Evolutionary conservation across 1,140 invertebrate species (phyloP).

Genomic region (Sesamia nonagrioides): DNA sequence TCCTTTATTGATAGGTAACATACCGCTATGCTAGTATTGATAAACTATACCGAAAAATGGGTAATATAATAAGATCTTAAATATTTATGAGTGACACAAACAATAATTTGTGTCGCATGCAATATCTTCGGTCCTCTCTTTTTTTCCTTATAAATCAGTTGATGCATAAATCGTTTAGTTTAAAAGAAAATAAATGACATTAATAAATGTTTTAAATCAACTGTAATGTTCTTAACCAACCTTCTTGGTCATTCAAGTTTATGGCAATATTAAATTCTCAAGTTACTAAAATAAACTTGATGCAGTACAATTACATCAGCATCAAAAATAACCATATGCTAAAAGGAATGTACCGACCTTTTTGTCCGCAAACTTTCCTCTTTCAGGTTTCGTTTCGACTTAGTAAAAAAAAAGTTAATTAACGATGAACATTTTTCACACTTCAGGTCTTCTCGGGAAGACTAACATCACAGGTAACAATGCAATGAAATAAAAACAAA

Average conservation of each 20-base stretch:
- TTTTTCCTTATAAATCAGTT: background rate
- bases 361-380: slow-evolving; percentile 83
- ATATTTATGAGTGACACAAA: no score
- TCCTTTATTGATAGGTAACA: background rate
- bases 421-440: slow-evolving; percentile 86
- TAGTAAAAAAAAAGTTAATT: slow-evolving; percentile 79
- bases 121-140: no score
- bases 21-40: no score
- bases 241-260: slow-evolving; percentile 1
- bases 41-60: no score
- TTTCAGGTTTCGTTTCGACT: slow-evolving; percentile 80
- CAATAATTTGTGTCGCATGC: no score
- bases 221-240: slow-evolving; percentile 12
- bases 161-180: background rate
- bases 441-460: slow-evolving; percentile 88
- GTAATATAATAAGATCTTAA: no score
- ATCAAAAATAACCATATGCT: background rate
- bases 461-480: slow-evolving; percentile 88
- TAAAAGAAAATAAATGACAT: background rate
- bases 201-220: background rate
- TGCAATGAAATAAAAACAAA: slow-evolving; percentile 60
- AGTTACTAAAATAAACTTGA: background rate
- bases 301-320: slow-evolving; percentile 10
- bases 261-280: slow-evolving; percentile 13
- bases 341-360: slow-evolving; percentile 65